Conservation (phyloP, 2,888 invertebrate species). For the Aromia moschata region DNA sequence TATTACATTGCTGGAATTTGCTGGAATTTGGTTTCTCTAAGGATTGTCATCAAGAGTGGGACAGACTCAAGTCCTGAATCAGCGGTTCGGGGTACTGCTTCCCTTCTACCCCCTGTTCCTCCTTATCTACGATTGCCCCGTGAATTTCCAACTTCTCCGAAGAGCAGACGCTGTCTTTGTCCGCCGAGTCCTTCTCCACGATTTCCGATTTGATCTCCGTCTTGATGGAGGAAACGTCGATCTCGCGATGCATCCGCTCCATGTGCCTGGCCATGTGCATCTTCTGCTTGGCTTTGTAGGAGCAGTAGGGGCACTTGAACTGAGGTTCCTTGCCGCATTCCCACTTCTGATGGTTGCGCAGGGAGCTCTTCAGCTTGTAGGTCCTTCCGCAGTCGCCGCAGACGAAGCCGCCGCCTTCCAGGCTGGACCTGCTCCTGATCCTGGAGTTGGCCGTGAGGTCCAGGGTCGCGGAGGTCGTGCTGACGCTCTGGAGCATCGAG, state of each 20-base stretch:
- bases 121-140: background rate
- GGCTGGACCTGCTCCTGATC: constrained; percentile 29
- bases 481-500: constrained; percentile 56
- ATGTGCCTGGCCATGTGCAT: constrained; percentile 43
- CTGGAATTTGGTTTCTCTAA: background rate
- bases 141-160: background rate
- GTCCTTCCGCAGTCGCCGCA: constrained; percentile 85
- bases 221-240: constrained; percentile 56
- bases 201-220: constrained; percentile 51
- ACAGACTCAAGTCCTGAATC: constrained; percentile 14
- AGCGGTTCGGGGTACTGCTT: background rate
- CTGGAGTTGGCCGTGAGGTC: constrained; percentile 35
- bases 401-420: constrained; percentile 67
- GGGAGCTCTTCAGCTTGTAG: constrained; percentile 66
- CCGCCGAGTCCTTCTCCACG: constrained; percentile 30
- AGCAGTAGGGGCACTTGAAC: constrained; percentile 44
- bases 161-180: constrained; percentile 8
- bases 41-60: background rate
- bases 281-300: constrained; percentile 45
- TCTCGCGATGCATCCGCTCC: constrained; percentile 60
- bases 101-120: background rate
- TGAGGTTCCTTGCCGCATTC: constrained; percentile 46
- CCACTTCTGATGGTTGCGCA: constrained; percentile 45
- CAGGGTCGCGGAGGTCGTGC: constrained; percentile 31
- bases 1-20: background rate